Evolutionary conservation across 2,113 vertebrate genomes (phyloP), one percentile per base, ranked within the genome.

Genomic region (Notothenia coriiceps): DNA sequence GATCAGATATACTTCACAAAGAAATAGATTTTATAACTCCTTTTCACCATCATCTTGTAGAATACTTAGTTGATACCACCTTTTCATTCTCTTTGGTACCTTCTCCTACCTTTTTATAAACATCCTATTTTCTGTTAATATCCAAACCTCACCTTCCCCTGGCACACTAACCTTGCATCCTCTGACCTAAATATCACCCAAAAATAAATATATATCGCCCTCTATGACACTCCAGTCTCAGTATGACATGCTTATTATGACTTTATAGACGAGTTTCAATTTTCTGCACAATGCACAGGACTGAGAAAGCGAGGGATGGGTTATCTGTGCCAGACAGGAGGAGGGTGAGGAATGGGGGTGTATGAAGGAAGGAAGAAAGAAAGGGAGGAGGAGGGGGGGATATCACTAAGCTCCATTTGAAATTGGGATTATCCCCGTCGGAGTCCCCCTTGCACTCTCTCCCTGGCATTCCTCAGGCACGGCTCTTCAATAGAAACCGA

Each of bases 321-420:
- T 91, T 94, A 93, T 94, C 93, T 93, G 84, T 90, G 87, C 87
- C 89, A 93, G 92, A 94, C 93, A 92, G 90, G 82, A 93, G 88
- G 88, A 89, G 86, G 86, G 83, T 25, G 33, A 63, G 50, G 46
- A 11, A 54, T n/a, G 44, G 70, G 60, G 8, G 62, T 10, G 43
- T 20, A 25, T 57, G 50, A 80, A 74, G 75, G 74, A 80, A 89
- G 71, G 74, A 80, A 89, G 71, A 90, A 82, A 71, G 50, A 62
- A 54, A 71, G 82, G 29, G 55, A 67, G 81, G 35, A 40, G 7
- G 35, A 40, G 35, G 5, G 83, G 80, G 81, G 88, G 84, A 67
- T 92, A 83, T 76, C 89, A 77, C 88, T 91, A 92, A 91, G 87
- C 90, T 91, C 91, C 92, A 89, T 93, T 94, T 91, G 88, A 92